phyloP scores from a whole-genome alignment of 2,888 invertebrate genomes.

The Hyppa rectilinea region DNA sequence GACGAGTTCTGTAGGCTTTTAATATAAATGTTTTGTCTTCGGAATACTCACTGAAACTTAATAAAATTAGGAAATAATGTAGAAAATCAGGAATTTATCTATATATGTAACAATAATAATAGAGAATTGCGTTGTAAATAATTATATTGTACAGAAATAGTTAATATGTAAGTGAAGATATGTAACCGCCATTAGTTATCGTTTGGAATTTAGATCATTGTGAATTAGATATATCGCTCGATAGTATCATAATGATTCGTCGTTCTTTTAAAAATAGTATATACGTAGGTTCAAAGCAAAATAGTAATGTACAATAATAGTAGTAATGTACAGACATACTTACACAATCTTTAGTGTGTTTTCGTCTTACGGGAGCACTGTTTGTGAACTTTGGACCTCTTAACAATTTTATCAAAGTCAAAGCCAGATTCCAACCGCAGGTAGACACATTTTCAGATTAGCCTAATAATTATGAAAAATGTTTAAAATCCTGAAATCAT shows the following conservation, averaged over 20 bases:
- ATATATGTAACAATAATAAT: conserved; percentile 19
- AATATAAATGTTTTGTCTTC: neutral
- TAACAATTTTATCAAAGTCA: neutral
- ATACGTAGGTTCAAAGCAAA: neutral
- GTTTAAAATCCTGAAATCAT: neutral
- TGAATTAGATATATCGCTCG: conserved; percentile 12
- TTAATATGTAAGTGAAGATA: conserved; percentile 9
- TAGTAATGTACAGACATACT: neutral
- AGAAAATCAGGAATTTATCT: conserved; percentile 31
- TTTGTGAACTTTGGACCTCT: too few species aligned
- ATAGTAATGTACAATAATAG: neutral
- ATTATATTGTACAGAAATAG: conserved; percentile 36
- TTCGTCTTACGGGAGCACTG: neutral
- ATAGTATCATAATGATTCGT: neutral
- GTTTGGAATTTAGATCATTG: neutral
- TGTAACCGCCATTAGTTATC: neutral
- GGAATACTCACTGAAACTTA: conserved; percentile 4
- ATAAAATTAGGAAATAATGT: conserved; percentile 21
- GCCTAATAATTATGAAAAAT: neutral
- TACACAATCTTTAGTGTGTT: neutral
- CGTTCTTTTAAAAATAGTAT: neutral
- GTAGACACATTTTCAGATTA: neutral
- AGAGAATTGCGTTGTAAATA: conserved; percentile 50
- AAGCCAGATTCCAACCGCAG: neutral
- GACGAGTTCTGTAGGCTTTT: conserved; percentile 1